phyloP scores from a whole-genome alignment of 2,888 invertebrate species.

The Leucophenga montana region DNA sequence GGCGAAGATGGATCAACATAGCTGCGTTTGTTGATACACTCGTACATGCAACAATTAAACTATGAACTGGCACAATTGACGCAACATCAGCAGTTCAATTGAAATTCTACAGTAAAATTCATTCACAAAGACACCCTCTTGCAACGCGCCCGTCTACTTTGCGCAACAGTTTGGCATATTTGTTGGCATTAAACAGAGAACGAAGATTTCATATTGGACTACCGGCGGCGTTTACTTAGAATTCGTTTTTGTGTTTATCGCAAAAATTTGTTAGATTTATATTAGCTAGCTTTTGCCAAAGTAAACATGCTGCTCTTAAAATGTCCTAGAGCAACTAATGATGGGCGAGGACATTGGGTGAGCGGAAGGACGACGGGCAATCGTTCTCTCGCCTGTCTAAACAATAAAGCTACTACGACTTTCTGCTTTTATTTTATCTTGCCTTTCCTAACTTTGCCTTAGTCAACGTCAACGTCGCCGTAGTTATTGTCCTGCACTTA shows the following conservation, averaged over 20 bases:
- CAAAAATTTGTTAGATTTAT: no score
- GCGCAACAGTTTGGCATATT: slow-evolving; percentile 2
- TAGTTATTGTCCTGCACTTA: background rate
- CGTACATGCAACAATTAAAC: slow-evolving; percentile 54
- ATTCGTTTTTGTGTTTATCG: no score
- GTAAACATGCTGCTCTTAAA: no score
- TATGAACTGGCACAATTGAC: slow-evolving; percentile 58
- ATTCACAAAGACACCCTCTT: no score
- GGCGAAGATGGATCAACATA: background rate
- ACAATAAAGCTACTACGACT: no score
- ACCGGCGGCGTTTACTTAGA: no score
- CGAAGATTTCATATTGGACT: no score
- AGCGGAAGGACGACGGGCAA: background rate
- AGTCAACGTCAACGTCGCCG: no score
- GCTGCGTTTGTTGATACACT: background rate
- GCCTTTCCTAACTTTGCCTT: background rate
- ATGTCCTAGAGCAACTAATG: no score
- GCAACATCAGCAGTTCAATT: slow-evolving; percentile 34
- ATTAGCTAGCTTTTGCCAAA: no score
- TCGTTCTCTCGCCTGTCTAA: background rate
- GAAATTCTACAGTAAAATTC: background rate
- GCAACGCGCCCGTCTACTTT: background rate
- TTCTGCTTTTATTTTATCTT: slow-evolving; percentile 4
- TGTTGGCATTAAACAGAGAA: background rate
- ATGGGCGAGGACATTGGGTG: no score